phyloP scores from a whole-genome alignment of 2,113 vertebrate species.

The Candoia aspera region DNA sequence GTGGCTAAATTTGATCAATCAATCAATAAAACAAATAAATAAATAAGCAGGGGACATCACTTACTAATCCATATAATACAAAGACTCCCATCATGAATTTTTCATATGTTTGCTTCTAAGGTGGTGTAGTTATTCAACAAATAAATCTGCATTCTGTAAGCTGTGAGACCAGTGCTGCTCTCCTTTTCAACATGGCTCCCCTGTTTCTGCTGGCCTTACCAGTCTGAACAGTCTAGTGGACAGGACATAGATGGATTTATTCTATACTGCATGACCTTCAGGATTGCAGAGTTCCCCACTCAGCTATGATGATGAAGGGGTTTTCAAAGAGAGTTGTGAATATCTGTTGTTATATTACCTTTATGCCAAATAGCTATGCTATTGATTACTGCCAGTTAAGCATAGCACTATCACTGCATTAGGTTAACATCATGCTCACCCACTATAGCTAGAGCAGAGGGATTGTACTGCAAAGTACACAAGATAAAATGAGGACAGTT shows the following conservation, averaged over 20 bases:
- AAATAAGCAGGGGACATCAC: not conserved
- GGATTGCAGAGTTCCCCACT: not conserved
- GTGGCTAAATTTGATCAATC: no score
- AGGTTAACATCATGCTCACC: not conserved
- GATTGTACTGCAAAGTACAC: not conserved
- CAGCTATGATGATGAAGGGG: no score
- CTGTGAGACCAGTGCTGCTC: not conserved
- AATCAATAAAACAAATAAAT: no score
- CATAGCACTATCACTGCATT: not conserved
- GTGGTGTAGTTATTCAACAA: not conserved
- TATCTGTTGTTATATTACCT: not conserved
- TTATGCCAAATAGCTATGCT: not conserved
- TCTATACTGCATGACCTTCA: not conserved
- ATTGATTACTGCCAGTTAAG: not conserved
- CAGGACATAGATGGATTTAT: not conserved
- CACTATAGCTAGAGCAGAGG: not conserved
- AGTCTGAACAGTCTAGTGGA: not conserved
- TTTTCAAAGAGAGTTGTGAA: not conserved
- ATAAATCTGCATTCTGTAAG: not conserved
- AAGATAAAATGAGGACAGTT: conserved; percentile 1
- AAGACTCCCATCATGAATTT: no score
- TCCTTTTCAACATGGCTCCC: not conserved
- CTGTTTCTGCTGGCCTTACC: not conserved
- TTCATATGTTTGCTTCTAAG: not conserved
- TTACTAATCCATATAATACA: not conserved